phyloP scores from a whole-genome alignment of 1,140 invertebrate genomes.

The Tigriopus japonicus region DNA sequence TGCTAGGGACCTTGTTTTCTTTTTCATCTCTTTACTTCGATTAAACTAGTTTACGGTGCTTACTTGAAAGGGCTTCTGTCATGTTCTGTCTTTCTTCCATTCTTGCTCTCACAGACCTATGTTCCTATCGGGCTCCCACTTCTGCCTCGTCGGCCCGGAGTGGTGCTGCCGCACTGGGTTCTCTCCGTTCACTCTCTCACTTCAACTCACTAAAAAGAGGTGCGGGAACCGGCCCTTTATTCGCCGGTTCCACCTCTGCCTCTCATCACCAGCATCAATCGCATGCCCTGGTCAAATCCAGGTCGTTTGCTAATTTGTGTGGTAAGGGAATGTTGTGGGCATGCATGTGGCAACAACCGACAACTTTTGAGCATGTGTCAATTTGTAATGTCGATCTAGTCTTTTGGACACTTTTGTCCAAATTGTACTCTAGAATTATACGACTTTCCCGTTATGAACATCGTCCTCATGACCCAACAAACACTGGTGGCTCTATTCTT shows the following conservation, averaged over 20 bases:
- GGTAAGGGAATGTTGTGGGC: constrained; percentile 40
- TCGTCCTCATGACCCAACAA: too few relatives aligned
- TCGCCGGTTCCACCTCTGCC: not conserved
- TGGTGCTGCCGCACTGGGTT: constrained; percentile 26
- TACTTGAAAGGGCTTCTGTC: not conserved
- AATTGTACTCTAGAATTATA: too few relatives aligned
- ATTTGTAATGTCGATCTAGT: too few relatives aligned
- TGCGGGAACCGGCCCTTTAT: not conserved
- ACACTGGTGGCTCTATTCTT: too few relatives aligned
- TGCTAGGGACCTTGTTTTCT: not conserved
- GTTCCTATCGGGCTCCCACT: not conserved
- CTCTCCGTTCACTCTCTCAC: constrained; percentile 54
- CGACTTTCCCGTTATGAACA: too few relatives aligned
- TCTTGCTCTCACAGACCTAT: not conserved
- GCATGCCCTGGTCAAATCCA: constrained; percentile 40
- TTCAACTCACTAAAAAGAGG: constrained; percentile 49
- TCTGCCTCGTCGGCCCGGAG: not conserved
- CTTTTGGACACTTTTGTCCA: too few relatives aligned
- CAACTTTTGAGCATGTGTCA: too few relatives aligned
- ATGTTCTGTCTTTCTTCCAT: not conserved
- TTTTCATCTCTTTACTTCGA: not conserved
- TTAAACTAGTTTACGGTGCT: too few relatives aligned
- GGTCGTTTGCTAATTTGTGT: constrained; percentile 79
- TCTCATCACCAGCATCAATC: not conserved
- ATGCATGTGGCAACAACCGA: too few relatives aligned